Conservation (phyloP, 2,113 vertebrate genomes). For the Trematomus loennbergii region DNA sequence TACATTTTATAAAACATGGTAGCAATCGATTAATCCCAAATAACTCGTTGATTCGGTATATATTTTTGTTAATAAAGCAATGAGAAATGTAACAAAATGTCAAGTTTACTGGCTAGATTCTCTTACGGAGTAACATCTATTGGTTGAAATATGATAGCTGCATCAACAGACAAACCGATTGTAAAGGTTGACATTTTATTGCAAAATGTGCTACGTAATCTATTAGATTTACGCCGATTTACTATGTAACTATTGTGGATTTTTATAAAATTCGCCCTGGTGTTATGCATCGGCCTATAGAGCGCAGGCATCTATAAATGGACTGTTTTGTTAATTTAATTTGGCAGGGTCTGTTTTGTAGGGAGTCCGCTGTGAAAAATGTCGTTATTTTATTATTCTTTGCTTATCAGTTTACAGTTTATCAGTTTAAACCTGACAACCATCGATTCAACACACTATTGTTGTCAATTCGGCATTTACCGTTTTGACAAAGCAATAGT, state of each 20-base stretch:
- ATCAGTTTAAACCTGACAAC: rapidly evolving
- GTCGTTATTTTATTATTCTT: not conserved
- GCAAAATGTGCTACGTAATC: not conserved
- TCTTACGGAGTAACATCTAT: not conserved
- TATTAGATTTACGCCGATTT: not conserved
- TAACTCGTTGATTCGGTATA: not conserved
- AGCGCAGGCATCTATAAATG: not conserved
- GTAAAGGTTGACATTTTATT: not conserved
- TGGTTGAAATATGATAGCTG: too few species aligned
- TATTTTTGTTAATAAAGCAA: not conserved
- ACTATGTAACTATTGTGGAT: not conserved
- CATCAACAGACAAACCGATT: not conserved
- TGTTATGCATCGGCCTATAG: not conserved
- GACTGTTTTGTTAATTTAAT: not conserved
- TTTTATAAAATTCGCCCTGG: not conserved
- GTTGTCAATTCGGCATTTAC: not conserved
- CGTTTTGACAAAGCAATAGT: not conserved
- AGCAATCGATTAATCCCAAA: not conserved
- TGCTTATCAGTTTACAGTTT: not conserved
- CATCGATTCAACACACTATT: not conserved
- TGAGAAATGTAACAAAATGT: not conserved
- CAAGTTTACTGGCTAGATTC: not conserved
- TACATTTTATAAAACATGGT: not conserved
- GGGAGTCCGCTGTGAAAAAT: not conserved
- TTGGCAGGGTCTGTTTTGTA: not conserved